phyloP scores from a whole-genome alignment of 2,888 invertebrate genomes.

The Caradrina kadenii region DNA sequence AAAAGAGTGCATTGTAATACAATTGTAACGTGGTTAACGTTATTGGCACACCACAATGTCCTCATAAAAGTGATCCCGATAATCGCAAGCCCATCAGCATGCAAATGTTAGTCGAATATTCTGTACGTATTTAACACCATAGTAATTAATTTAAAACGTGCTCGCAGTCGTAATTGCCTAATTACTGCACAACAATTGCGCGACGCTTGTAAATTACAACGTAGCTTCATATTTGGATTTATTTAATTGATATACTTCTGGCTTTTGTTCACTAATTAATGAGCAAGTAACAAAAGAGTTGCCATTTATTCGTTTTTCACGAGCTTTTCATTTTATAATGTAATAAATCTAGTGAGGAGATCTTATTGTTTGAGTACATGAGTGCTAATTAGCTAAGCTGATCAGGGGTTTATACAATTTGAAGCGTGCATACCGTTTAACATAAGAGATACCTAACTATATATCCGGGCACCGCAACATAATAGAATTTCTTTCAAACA shows the following conservation, averaged over 20 bases:
- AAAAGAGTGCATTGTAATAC: slow-evolving; percentile 14
- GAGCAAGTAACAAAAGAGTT: slow-evolving; percentile 6
- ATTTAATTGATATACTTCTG: slow-evolving; percentile 54
- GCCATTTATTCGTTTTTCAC: background rate
- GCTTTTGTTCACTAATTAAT: slow-evolving; percentile 44
- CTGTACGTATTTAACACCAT: slow-evolving; percentile 58
- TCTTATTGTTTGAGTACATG: background rate
- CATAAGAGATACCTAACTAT: background rate
- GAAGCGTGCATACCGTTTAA: background rate
- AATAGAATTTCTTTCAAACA: too few relatives aligned
- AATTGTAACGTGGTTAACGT: slow-evolving; percentile 2
- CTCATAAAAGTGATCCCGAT: slow-evolving; percentile 45
- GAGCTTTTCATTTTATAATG: background rate
- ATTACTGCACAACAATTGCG: slow-evolving; percentile 58
- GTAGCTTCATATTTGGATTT: slow-evolving; percentile 52
- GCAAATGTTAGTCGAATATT: slow-evolving; percentile 60
- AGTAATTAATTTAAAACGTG: slow-evolving; percentile 61
- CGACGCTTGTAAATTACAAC: slow-evolving; percentile 37
- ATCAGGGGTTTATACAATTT: background rate
- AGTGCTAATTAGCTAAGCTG: background rate
- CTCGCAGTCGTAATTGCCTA: slow-evolving; percentile 55
- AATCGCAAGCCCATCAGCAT: slow-evolving; percentile 56
- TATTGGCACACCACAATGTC: slow-evolving; percentile 26
- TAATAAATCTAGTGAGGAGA: background rate
- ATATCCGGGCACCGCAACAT: too few relatives aligned